phyloP scores from a whole-genome alignment of 1,140 invertebrate genomes.

The Stegodyphus dumicola region DNA sequence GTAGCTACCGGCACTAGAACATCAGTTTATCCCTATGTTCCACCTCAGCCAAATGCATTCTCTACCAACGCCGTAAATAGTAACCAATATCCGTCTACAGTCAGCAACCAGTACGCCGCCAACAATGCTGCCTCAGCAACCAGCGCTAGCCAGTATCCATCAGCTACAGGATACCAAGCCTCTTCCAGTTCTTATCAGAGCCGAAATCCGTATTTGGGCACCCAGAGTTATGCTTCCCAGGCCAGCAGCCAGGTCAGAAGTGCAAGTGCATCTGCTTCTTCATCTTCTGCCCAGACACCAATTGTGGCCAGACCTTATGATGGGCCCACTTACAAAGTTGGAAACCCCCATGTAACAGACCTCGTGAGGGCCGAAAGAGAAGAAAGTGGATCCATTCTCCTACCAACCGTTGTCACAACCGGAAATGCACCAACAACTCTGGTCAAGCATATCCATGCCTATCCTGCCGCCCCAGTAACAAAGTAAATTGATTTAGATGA shows the following conservation, averaged over 20 bases:
- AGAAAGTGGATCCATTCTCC: conserved; percentile 31
- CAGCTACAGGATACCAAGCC: not conserved
- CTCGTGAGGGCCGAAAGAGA: conserved; percentile 9
- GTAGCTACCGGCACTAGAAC: not conserved
- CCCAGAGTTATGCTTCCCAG: conserved; percentile 7
- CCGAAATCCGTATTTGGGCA: conserved; percentile 22
- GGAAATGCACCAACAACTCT: conserved; percentile 35
- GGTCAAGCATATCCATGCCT: conserved; percentile 56
- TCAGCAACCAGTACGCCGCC: conserved; percentile 39
- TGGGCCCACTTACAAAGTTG: conserved; percentile 46
- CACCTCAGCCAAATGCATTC: conserved; percentile 23
- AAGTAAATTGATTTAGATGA: not conserved
- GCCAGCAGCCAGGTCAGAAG: not conserved
- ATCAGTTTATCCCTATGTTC: conserved; percentile 20
- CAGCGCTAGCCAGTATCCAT: conserved; percentile 24
- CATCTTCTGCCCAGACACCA: not conserved
- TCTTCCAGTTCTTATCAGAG: not conserved
- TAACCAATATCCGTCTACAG: conserved; percentile 22
- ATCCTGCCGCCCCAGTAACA: conserved; percentile 30
- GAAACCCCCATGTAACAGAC: conserved; percentile 51
- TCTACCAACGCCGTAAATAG: conserved; percentile 20
- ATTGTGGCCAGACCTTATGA: conserved; percentile 47
- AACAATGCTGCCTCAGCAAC: conserved; percentile 4
- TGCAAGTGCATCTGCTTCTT: not conserved
- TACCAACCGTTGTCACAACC: conserved; percentile 40